Evolutionary conservation across 2,888 invertebrate species (phyloP), one percentile per base, ranked within the genome.

Genomic region (Apodemia hepburni): DNA sequence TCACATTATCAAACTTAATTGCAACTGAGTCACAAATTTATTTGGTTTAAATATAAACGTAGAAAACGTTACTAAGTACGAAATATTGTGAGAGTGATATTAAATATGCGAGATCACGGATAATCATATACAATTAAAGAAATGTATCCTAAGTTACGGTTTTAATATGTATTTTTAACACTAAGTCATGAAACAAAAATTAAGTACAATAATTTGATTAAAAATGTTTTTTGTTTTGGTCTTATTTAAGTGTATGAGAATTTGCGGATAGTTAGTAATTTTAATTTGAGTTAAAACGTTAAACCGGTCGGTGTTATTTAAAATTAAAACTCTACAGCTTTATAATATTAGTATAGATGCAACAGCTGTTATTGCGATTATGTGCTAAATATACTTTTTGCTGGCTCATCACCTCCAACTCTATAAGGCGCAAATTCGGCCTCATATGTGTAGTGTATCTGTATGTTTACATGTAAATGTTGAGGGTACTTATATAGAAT

Each of bases 271-370:
- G 27, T 61, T 22, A 57, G 49, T 12, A 33, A 22, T 29, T 61
- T 64, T 51, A 59, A 22, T 11, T 59, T 35, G 9, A n/a, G 45
- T 47, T 49, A 27, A 60, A 64, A 63, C n/a, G n/a, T n/a, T n/a
- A n/a, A n/a, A n/a, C n/a, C n/a, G n/a, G n/a, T n/a, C n/a, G n/a
- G n/a, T n/a, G n/a, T n/a, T n/a, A n/a, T n/a, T n/a, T n/a, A n/a
- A n/a, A n/a, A n/a, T n/a, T n/a, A n/a, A n/a, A n/a, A n/a, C n/a
- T n/a, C n/a, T n/a, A n/a, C n/a, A n/a, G n/a, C n/a, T n/a, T n/a
- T n/a, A n/a, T n/a, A n/a, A n/a, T n/a, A n/a, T n/a, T n/a, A n/a
- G n/a, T n/a, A n/a, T n/a, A n/a, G n/a, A n/a, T n/a, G n/a, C n/a
- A n/a, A n/a, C n/a, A n/a, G n/a, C n/a, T n/a, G n/a, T n/a, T n/a